These are phyloP conservation scores for Pheucticus melanocephalus DNA, from an alignment of 2,113 vertebrate species.

Conservation along the genomic window DNA sequence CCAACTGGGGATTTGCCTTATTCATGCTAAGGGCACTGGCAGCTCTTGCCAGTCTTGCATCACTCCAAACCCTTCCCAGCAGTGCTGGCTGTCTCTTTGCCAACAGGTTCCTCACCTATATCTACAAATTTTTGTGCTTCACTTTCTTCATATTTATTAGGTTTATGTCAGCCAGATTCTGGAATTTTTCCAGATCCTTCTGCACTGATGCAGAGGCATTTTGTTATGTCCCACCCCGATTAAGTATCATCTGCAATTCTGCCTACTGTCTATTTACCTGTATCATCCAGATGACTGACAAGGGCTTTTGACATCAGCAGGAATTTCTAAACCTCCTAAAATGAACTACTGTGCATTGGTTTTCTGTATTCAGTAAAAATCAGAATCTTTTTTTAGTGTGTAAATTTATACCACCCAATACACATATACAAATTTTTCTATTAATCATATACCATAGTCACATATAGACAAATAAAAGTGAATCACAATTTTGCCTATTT, in stretches of 20 bases:
- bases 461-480: background rate
- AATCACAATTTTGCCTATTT: background rate
- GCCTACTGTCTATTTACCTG: background rate
- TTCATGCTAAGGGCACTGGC: background rate
- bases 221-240: background rate
- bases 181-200: background rate
- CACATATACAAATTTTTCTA: background rate
- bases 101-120: background rate
- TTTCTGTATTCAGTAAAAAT: background rate
- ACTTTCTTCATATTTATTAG: background rate
- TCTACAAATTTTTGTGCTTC: background rate
- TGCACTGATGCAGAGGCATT: background rate
- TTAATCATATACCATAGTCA: background rate
- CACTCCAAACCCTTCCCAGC: background rate
- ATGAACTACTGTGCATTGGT: background rate
- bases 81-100: background rate
- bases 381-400: background rate
- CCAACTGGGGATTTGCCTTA: background rate
- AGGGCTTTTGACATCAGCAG: background rate
- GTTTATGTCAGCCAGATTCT: background rate
- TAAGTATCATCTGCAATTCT: background rate
- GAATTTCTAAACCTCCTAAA: background rate
- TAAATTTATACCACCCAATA: background rate
- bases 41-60: background rate
- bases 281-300: background rate